Base-by-base conservation (phyloP, 2,888 invertebrate species). In the Tromatobia lineatoria region DNA sequence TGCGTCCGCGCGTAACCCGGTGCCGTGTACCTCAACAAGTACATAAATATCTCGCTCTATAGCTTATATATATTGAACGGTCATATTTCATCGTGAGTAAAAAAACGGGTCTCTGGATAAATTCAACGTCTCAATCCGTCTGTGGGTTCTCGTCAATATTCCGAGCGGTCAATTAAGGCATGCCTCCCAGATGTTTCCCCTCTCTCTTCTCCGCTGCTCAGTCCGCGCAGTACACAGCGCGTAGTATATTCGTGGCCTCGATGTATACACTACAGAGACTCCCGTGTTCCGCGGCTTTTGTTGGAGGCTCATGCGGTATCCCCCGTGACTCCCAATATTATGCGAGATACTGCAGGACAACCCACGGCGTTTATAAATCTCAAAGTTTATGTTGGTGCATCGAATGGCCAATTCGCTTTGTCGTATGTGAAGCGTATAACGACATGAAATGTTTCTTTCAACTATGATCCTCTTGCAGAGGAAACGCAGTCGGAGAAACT, bases 121-220 rank as follows among this genome's bases (percentile, higher is more conserved):
- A 90, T 91, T 90, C 89, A 90, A 91, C 88, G 89, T 91, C 91
- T 91, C 91, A 92, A 91, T 92, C 89, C 88, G 90, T 91, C 90
- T 88, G 87, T 88, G 87, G 85, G 87, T 66, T 87, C 85, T 89
- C 89, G 90, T 90, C 91, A 84, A 91, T 91, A 91, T 91, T 90
- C 90, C 88, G 91, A 90, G 85, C 88, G 89, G 90, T 91, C 91
- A 91, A 91, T 91, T 90, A 91, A 91, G 89, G 87, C 89, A 89
- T 88, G 89, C 89, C 88, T 89, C 86, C 87, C 91, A 90, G 91
- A 91, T 90, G 90, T 91, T 88, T 86, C 83, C 29, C 66, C 70
- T 64, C 78, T 78, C 64, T 80, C 66, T 25, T 38, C 34, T 57
- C 70, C 45, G 29, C 66, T 76, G 61, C 47, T 29, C 29, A 45